These are phyloP conservation scores for Cricetomys ansorgei DNA, from an alignment of 2,113 vertebrate species.

Conservation along the genomic window DNA sequence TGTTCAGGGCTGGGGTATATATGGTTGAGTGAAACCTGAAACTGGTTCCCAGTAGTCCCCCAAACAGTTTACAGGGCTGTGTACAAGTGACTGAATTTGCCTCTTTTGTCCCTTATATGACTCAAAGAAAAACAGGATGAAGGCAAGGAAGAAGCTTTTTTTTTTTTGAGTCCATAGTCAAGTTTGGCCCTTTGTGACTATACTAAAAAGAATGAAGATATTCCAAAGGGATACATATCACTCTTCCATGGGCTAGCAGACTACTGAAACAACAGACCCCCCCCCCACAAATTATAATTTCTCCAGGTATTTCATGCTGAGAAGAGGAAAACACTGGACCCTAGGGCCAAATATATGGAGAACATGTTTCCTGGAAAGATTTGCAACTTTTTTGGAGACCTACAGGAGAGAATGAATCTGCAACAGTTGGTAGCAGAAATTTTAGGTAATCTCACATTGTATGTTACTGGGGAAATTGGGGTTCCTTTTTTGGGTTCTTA, in stretches of 20 bases:
- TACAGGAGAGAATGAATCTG: background rate
- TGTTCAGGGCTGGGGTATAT: background rate
- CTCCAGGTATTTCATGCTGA: background rate
- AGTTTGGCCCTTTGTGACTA: background rate
- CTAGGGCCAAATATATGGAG: background rate
- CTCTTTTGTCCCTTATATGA: background rate
- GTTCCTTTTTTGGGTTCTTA: background rate
- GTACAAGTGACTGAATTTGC: background rate
- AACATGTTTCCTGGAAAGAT: background rate
- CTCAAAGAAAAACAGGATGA: background rate
- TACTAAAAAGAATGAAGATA: background rate
- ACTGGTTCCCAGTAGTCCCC: background rate
- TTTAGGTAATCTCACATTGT: background rate
- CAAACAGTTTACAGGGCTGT: background rate
- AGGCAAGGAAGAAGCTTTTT: background rate
- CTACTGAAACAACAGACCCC: background rate
- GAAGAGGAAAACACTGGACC: background rate
- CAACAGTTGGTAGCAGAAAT: background rate
- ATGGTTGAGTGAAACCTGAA: background rate
- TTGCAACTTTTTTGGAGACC: background rate
- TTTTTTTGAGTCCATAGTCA: background rate
- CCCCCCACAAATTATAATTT: background rate
- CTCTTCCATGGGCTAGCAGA: no score
- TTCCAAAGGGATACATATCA: background rate
- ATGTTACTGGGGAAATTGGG: background rate